Conservation (phyloP, 2,113 vertebrate genomes). For the Brachyhypopomus gauderio region DNA sequence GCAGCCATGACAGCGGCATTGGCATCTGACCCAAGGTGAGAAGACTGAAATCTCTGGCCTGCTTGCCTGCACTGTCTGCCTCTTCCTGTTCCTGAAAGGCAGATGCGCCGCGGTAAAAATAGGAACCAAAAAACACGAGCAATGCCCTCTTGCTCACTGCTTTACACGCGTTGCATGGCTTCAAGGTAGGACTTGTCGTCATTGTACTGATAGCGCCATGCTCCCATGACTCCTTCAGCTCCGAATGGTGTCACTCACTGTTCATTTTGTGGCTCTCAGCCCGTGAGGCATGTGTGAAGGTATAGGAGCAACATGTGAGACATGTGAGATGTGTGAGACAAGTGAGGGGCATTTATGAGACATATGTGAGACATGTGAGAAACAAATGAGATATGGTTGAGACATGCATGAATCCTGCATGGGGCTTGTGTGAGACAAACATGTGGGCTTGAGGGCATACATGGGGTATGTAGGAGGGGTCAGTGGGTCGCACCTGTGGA, state of each 20-base stretch:
- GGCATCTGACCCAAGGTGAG: conserved; percentile 2
- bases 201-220: conserved; percentile 8
- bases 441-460: too few species aligned
- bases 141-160: conserved; percentile 43
- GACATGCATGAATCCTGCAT: background rate
- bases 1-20: background rate
- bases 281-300: too few species aligned
- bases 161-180: conserved; percentile 29
- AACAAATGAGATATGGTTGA: too few species aligned
- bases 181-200: conserved; percentile 22
- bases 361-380: too few species aligned
- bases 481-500: conserved; percentile 83
- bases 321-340: too few species aligned
- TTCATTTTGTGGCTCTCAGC: background rate
- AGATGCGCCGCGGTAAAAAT: conserved; percentile 45
- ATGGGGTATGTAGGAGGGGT: too few species aligned
- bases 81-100: conserved; percentile 47
- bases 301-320: too few species aligned
- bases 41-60: background rate
- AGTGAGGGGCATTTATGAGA: too few species aligned
- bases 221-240: background rate
- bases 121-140: conserved; percentile 36
- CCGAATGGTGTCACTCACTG: background rate
- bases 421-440: background rate
- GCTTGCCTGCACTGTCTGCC: conserved; percentile 13